phyloP scores from a whole-genome alignment of 2,888 invertebrate species.

The Autographa pulchrina region DNA sequence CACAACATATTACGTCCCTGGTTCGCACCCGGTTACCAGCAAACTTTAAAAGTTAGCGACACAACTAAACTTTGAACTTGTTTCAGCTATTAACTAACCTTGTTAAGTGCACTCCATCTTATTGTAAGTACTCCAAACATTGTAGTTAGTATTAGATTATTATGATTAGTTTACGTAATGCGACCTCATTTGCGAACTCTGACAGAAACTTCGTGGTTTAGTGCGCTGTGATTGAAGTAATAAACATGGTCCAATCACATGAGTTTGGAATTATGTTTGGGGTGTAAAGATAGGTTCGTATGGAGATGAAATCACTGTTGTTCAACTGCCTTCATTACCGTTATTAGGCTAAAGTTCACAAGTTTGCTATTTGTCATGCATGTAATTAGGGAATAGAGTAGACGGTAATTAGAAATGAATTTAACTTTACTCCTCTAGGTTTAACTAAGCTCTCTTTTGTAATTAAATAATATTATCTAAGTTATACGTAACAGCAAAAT shows the following conservation, averaged over 20 bases:
- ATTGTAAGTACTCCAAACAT: conserved; percentile 7
- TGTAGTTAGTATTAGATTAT: conserved; percentile 11
- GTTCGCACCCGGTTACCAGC: not conserved
- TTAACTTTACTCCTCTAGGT: no score
- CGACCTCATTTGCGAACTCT: conserved; percentile 18
- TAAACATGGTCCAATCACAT: conserved; percentile 20
- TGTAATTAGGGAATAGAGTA: not conserved
- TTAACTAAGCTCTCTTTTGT: no score
- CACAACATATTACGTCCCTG: not conserved
- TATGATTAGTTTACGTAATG: conserved; percentile 30
- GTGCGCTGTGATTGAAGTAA: conserved; percentile 27
- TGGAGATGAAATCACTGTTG: not conserved
- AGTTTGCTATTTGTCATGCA: no score
- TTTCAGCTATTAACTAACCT: not conserved
- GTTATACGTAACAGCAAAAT: no score
- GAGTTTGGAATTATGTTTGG: conserved; percentile 6
- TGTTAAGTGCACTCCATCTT: conserved; percentile 7
- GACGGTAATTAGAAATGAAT: no score
- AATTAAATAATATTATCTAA: no score
- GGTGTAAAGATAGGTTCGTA: not conserved
- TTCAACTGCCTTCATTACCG: not conserved
- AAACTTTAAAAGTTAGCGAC: conserved; percentile 2
- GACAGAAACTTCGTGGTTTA: conserved; percentile 11
- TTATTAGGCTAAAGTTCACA: not conserved
- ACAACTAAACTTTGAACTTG: conserved; percentile 4